These are phyloP conservation scores for Melanogrammus aeglefinus DNA, from an alignment of 2,797 vertebrate species.

Conservation along the genomic window DNA sequence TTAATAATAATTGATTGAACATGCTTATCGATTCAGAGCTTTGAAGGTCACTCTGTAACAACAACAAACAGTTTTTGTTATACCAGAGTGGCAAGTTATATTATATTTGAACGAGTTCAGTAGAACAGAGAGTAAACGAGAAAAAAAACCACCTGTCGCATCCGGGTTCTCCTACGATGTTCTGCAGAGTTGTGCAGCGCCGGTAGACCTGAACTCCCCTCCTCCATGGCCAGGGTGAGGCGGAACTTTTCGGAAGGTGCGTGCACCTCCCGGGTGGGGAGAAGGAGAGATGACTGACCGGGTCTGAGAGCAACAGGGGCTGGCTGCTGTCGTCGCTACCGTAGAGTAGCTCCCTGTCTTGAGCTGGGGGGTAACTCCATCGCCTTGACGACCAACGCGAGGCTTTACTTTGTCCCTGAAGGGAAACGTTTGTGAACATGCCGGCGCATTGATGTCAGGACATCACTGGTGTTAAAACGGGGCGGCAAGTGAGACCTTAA, in stretches of 20 bases:
- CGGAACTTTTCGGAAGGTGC: conserved; percentile 73
- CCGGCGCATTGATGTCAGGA: neutral
- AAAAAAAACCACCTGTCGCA: conserved; percentile 49
- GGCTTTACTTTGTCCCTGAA: conserved; percentile 58
- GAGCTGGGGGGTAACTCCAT: conserved; percentile 32
- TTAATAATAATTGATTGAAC: neutral
- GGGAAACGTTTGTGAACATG: neutral
- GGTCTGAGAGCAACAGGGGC: neutral
- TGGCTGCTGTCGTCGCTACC: conserved; percentile 46
- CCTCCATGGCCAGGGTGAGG: conserved; percentile 67
- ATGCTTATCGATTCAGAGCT: conserved; percentile 19
- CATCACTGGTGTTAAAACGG: neutral
- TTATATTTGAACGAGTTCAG: neutral
- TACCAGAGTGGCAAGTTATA: neutral
- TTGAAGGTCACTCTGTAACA: conserved; percentile 39
- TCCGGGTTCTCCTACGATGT: conserved; percentile 56
- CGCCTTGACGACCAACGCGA: conserved; percentile 60
- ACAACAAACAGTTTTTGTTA: neutral
- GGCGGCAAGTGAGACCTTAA: neutral
- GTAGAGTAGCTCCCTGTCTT: conserved; percentile 57
- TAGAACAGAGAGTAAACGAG: neutral
- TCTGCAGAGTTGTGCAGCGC: conserved; percentile 67
- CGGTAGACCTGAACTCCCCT: conserved; percentile 68
- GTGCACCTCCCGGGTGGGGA: conserved; percentile 62
- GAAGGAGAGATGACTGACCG: neutral